A percentile compares a stretch with the other conserved stretches of the same genome.
Evolutionary conservation across 2,113 vertebrate genomes (phyloP).

Genomic region (Protobothrops flavoviridis): DNA sequence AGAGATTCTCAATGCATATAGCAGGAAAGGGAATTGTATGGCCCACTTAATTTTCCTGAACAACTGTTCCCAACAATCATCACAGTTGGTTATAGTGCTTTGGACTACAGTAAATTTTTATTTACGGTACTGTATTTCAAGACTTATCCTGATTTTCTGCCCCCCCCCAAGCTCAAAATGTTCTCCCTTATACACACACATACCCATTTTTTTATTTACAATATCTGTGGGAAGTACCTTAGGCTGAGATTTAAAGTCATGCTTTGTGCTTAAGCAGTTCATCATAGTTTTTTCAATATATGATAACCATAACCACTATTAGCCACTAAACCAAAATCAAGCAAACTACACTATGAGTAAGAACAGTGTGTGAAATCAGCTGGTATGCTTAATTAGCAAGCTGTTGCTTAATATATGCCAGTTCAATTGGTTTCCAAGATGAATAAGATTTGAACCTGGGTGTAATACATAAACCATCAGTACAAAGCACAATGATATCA

Average conservation of each 20-base stretch:
- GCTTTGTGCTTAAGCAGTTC: not conserved
- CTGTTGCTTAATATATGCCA: not conserved
- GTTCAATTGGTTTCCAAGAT: not conserved
- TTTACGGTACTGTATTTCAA: not conserved
- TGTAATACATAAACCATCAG: not conserved
- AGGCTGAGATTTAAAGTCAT: not conserved
- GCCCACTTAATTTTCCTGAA: not conserved
- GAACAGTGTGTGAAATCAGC: not conserved
- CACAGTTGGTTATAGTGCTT: not conserved
- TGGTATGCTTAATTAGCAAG: not conserved
- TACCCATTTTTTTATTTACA: not conserved
- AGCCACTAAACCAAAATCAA: not conserved
- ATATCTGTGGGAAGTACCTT: not conserved
- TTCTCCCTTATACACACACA: not conserved
- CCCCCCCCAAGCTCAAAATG: not conserved
- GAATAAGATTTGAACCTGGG: not conserved
- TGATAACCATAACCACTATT: not conserved
- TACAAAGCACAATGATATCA: not conserved
- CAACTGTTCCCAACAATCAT: not conserved
- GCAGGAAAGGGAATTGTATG: not conserved
- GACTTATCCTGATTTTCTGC: not conserved
- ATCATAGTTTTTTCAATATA: not conserved
- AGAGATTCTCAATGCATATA: not conserved
- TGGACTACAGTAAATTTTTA: not conserved
- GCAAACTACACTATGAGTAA: not conserved